Percentiles rank a stretch among this genome's conserved stretches.
Conservation (phyloP, 2,797 vertebrate species). For the Spinibarbus caldwelli region DNA sequence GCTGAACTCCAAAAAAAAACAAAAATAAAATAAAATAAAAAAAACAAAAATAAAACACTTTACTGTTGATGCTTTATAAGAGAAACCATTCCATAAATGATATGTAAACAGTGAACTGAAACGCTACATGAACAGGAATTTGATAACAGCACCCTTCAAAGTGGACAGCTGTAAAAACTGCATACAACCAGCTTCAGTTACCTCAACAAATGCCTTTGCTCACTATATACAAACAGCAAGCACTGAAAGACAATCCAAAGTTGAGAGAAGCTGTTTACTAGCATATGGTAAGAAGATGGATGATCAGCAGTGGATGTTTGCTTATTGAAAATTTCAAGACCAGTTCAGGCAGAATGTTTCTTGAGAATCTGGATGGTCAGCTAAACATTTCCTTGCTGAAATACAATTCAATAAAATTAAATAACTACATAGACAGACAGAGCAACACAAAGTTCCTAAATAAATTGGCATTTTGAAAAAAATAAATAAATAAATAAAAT, state of each 20-base stretch:
- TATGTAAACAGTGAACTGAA: constrained; percentile 11
- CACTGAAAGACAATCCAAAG: constrained; percentile 44
- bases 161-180: constrained; percentile 44
- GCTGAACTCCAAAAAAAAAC: neutral
- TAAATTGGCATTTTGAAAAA: neutral
- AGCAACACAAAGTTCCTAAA: neutral
- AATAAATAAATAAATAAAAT: neutral
- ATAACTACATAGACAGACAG: neutral
- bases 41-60: neutral
- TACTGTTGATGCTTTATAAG: neutral
- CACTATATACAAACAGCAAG: constrained; percentile 38
- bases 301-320: neutral
- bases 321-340: neutral
- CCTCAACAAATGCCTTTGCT: constrained; percentile 43
- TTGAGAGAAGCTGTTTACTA: constrained; percentile 46
- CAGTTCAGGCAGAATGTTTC: neutral
- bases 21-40: too few relatives aligned
- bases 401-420: neutral
- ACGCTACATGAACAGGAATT: constrained; percentile 3
- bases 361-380: neutral
- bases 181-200: constrained; percentile 28
- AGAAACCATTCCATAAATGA: constrained; percentile 27
- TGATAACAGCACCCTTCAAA: constrained; percentile 45
- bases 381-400: neutral
- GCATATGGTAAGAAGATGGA: constrained; percentile 39